Evolutionary conservation across 1,140 invertebrate genomes (phyloP).

Genomic region (Papilio dardanus): DNA sequence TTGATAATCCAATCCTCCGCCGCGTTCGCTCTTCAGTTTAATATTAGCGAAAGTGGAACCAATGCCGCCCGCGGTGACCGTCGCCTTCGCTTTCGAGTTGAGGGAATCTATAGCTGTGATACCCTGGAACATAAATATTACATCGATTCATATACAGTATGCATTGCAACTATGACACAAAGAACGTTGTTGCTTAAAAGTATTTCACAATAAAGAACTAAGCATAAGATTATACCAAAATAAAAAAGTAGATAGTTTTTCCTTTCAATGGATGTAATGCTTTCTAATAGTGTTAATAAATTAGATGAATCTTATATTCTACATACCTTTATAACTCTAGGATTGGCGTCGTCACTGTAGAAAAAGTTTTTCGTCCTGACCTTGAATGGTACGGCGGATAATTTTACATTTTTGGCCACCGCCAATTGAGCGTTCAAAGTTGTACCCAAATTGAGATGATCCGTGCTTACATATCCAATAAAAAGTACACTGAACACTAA

Average conservation of each 20-base stretch:
- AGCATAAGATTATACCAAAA: too few species aligned
- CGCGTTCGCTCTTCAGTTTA: constrained; percentile 63
- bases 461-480: neutral
- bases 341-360: constrained; percentile 53
- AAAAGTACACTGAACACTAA: constrained; percentile 2
- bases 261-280: too few species aligned
- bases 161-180: too few species aligned
- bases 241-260: too few species aligned
- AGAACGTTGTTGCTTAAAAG: too few species aligned
- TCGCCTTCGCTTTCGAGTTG: constrained; percentile 49
- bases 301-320: too few species aligned
- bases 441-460: constrained; percentile 50
- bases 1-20: constrained; percentile 60
- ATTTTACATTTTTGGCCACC: constrained; percentile 57
- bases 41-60: constrained; percentile 62
- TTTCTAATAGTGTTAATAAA: too few species aligned
- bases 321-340: constrained; percentile 58
- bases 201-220: too few species aligned
- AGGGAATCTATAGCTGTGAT: constrained; percentile 59
- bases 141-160: too few species aligned
- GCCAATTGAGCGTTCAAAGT: constrained; percentile 50
- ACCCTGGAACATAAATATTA: constrained; percentile 55
- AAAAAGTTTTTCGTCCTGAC: constrained; percentile 64
- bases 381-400: constrained; percentile 54
- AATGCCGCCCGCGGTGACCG: constrained; percentile 62